Base-by-base conservation (phyloP, 1,140 invertebrate species). In the Calliopsis andreniformis region DNA sequence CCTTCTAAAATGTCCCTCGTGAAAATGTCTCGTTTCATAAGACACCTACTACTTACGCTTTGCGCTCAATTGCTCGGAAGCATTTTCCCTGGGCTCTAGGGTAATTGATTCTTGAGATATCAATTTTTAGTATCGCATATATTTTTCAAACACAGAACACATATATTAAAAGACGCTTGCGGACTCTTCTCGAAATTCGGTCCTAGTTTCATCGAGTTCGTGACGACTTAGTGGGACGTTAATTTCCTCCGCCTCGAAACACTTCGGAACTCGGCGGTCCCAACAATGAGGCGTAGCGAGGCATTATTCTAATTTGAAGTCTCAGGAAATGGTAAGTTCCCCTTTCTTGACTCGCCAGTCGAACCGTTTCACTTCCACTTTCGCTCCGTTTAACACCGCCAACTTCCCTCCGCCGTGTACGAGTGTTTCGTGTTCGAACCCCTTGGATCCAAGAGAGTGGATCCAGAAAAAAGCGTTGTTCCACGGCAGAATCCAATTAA, bases 241-340 rank as follows among this genome's bases (percentile, higher is more conserved):
- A 63, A 53, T 63, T 53, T 51, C n/a, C 30, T 28, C 12, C 58
- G 45, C 14, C 30, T 7, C 2, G 25, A 30, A 72, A 64, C 58
- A 61, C 61, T 20, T 25, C 39, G 10, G 5, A 6, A 39, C 43
- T 71, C 16, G 43, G 8, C 6, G 4, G 16, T 18, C 18, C 20
- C 42, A 14, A 62, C 30, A 47, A 62, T 28, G 43, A 62, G 30
- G 16, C 68, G 68, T 32, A 25, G 20, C 58, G n/a, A 6, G 43
- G 58, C 32, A 71, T 71, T 71, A 71, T 71, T 72, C 59, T 72
- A 53, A 72, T 72, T 53, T 6, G 30, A 72, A 72, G 69, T 72
- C 64, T 51, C 28, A 23, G n/a, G 20, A 16, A 51, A 72, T 14
- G 16, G 23, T 16, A 23, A 63, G 45, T 53, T 63, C 42, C 28